Conservation (phyloP, 2,888 invertebrate species). For the Drosophila kanekoi region DNA sequence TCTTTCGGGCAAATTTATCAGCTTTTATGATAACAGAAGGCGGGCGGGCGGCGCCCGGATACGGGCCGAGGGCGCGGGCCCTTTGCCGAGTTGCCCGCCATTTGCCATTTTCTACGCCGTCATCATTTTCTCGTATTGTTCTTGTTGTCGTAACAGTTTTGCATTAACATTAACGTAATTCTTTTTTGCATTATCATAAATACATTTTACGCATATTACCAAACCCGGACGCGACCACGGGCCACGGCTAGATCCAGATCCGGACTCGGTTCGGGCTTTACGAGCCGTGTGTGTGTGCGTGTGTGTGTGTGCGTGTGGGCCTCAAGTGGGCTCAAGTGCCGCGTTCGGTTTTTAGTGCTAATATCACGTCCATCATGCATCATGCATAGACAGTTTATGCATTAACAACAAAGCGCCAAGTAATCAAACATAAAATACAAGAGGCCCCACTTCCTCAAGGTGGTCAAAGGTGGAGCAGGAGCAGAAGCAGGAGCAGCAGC, state of each 20-base stretch:
- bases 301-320: conserved; percentile 14
- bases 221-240: conserved; percentile 16
- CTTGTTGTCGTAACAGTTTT: conserved; percentile 80
- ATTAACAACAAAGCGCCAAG: conserved; percentile 33
- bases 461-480: no score
- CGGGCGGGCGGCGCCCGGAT: background rate
- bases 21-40: conserved; percentile 74
- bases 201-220: conserved; percentile 82
- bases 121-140: conserved; percentile 77
- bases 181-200: conserved; percentile 83
- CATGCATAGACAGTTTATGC: conserved; percentile 63
- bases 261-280: conserved; percentile 25
- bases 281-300: conserved; percentile 11
- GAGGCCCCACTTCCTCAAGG: background rate
- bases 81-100: conserved; percentile 10
- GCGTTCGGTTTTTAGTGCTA: conserved; percentile 57
- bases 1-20: conserved; percentile 76
- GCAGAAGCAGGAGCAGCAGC: no score
- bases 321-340: conserved; percentile 29
- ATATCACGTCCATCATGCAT: conserved; percentile 57
- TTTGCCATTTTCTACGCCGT: conserved; percentile 63
- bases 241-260: conserved; percentile 8
- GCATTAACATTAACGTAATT: conserved; percentile 82
- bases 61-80: background rate
- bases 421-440: conserved; percentile 45